Percentiles rank a stretch among this genome's conserved stretches.
Evolutionary conservation across 2,113 vertebrate species (phyloP).

Genomic region (Hystrix brachyura): DNA sequence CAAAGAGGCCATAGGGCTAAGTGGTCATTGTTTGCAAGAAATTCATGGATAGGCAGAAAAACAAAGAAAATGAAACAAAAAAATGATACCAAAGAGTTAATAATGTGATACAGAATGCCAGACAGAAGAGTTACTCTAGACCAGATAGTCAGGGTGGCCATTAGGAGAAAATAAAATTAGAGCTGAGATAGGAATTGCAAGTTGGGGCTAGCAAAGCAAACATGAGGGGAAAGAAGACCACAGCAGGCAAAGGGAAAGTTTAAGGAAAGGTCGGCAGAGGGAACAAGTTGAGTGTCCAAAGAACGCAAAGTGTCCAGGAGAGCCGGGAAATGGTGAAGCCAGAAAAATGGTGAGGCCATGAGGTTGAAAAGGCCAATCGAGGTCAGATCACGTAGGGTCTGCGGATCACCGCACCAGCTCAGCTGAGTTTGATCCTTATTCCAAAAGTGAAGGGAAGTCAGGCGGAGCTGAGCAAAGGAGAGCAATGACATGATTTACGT

Average conservation of each 20-base stretch:
- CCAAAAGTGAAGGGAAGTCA: background rate
- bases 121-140: background rate
- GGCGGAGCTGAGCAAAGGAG: conserved; percentile 13
- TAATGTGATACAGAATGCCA: background rate
- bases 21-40: background rate
- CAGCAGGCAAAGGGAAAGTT: background rate
- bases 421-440: background rate
- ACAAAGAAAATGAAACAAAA: background rate
- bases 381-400: background rate
- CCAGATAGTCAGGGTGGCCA: background rate
- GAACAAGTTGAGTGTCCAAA: background rate
- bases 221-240: background rate
- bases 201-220: background rate
- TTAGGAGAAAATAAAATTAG: conserved; percentile 41
- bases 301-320: background rate
- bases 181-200: background rate
- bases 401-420: background rate
- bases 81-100: background rate
- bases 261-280: background rate
- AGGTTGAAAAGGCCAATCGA: background rate
- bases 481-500: background rate
- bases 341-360: background rate
- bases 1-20: background rate
- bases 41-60: conserved; percentile 3
- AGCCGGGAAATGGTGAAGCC: background rate